These are phyloP conservation scores for Mus spicilegus DNA, from an alignment of 2,113 vertebrate species.

Conservation along the genomic window DNA sequence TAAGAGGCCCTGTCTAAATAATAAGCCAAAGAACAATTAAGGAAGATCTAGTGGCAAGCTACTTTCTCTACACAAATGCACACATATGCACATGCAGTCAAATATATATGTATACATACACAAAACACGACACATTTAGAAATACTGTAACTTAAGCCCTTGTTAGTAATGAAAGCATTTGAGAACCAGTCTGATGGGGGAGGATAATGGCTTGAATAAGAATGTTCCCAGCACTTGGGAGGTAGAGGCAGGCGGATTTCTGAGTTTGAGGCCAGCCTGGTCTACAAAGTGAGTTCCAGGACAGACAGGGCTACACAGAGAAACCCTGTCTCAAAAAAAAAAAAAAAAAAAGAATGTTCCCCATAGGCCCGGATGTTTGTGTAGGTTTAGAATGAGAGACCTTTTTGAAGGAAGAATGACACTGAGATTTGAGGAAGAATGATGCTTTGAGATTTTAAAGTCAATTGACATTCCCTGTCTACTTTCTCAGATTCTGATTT, in stretches of 20 bases:
- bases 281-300: too few species aligned
- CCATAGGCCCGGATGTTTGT: neutral
- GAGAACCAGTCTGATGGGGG: neutral
- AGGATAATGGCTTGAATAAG: neutral
- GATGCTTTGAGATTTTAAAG: neutral
- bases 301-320: too few species aligned
- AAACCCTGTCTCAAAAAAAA: too few species aligned
- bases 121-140: slow-evolving; percentile 11
- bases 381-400: neutral
- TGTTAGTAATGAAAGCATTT: slow-evolving; percentile 18
- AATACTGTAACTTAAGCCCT: neutral
- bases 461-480: too few species aligned
- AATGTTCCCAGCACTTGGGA: neutral
- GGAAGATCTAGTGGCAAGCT: neutral
- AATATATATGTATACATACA: neutral
- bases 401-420: neutral
- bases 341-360: neutral
- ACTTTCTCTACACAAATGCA: neutral
- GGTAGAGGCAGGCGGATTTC: too few species aligned
- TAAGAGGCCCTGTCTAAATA: neutral
- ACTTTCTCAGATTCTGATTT: neutral
- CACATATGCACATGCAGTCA: neutral
- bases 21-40: neutral
- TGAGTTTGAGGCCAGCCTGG: too few species aligned
- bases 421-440: neutral